A percentile compares a stretch with the other conserved stretches of the same genome.
Evolutionary conservation across 1,140 invertebrate species (phyloP).

Genomic region (Acromyrmex charruanus): DNA sequence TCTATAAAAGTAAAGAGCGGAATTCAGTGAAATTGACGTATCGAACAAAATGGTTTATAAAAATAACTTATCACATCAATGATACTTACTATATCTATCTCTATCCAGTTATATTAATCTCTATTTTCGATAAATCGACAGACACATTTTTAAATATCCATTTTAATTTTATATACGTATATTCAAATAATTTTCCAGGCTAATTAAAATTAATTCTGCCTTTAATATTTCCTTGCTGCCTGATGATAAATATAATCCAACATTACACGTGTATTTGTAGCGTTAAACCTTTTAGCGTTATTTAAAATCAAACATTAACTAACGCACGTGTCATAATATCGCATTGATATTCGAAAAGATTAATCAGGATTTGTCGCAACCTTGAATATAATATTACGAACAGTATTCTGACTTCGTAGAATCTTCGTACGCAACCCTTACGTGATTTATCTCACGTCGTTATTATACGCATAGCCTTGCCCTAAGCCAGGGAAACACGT

Average conservation of each 20-base stretch:
- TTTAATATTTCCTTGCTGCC: too few species aligned
- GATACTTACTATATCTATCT: constrained; percentile 1
- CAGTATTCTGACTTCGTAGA: constrained; percentile 4
- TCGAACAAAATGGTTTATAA: constrained; percentile 7
- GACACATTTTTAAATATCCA: background rate
- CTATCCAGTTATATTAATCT: background rate
- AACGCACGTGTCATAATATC: background rate
- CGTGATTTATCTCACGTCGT: constrained; percentile 67
- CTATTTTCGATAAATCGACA: background rate
- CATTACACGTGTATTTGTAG: background rate
- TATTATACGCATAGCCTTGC: constrained; percentile 34
- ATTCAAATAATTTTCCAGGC: background rate
- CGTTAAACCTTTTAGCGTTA: background rate
- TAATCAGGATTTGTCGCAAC: constrained; percentile 21
- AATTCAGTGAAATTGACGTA: constrained; percentile 26
- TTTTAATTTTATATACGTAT: background rate
- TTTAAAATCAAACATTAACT: background rate
- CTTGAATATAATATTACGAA: constrained; percentile 36
- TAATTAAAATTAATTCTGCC: constrained; percentile 1
- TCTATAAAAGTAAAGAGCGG: constrained; percentile 14
- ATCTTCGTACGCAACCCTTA: constrained; percentile 30
- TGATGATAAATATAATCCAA: background rate
- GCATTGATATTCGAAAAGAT: constrained; percentile 25
- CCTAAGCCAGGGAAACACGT: constrained; percentile 60
- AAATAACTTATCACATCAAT: constrained; percentile 18